Percentiles rank a stretch among this genome's conserved stretches.
phyloP scores from a whole-genome alignment of 2,888 invertebrate species.

The Plemyria rubiginata region DNA sequence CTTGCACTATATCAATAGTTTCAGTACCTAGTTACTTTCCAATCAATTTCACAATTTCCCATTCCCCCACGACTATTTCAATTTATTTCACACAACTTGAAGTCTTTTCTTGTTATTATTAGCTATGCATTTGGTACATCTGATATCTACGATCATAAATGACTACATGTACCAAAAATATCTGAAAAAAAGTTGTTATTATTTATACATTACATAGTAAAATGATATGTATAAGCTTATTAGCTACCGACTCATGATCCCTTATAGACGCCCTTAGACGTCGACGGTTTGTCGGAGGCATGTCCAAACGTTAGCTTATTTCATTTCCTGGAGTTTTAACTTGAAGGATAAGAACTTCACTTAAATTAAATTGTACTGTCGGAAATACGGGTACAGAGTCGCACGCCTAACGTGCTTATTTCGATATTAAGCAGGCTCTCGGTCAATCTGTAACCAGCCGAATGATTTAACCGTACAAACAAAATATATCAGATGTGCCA shows the following conservation, averaged over 20 bases:
- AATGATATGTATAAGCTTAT: too few species aligned
- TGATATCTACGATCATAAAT: constrained; percentile 5
- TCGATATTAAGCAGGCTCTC: too few species aligned
- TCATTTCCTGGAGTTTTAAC: too few species aligned
- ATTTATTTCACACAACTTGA: constrained; percentile 17
- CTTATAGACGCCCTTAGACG: too few species aligned
- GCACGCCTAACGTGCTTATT: too few species aligned
- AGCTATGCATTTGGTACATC: constrained; percentile 29
- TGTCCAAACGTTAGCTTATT: too few species aligned
- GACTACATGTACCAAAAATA: not conserved
- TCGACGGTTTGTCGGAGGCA: too few species aligned
- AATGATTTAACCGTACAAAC: not conserved
- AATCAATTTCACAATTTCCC: constrained; percentile 16
- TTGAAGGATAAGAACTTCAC: too few species aligned
- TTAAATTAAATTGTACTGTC: not conserved
- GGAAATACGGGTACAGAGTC: not conserved
- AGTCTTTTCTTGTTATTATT: constrained; percentile 15
- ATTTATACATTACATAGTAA: too few species aligned
- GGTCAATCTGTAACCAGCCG: not conserved
- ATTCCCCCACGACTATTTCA: constrained; percentile 22
- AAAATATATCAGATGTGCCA: constrained; percentile 27
- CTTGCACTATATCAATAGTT: constrained; percentile 1
- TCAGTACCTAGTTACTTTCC: constrained; percentile 15
- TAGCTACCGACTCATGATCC: too few species aligned
- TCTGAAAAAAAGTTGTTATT: too few species aligned